These are phyloP conservation scores for Gymnocephalus cernua DNA, from an alignment of 2,113 vertebrate species.

Conservation along the genomic window DNA sequence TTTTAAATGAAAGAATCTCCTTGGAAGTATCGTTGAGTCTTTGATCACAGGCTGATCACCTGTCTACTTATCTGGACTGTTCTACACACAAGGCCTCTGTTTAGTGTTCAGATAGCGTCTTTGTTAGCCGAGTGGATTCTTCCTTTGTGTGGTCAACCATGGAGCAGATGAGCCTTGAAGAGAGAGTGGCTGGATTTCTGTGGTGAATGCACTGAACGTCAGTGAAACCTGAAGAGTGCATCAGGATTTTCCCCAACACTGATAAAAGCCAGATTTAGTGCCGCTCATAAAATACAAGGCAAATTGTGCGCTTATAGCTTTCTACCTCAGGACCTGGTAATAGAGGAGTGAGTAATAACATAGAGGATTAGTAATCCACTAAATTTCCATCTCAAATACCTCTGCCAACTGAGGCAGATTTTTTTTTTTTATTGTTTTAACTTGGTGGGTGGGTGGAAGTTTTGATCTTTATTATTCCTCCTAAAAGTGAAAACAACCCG, in stretches of 20 bases:
- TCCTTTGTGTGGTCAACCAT: conserved; percentile 69
- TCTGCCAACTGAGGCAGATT: conserved; percentile 41
- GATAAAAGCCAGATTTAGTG: conserved; percentile 80
- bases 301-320: conserved; percentile 72
- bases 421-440: conserved; percentile 41
- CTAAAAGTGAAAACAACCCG: conserved; percentile 39
- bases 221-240: conserved; percentile 62
- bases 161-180: conserved; percentile 60
- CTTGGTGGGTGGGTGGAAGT: conserved; percentile 38
- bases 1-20: conserved; percentile 62
- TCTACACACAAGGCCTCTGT: conserved; percentile 58
- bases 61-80: conserved; percentile 70
- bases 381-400: conserved; percentile 76
- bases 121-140: conserved; percentile 40
- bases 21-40: conserved; percentile 52
- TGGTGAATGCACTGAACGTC: conserved; percentile 31
- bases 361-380: too few species aligned
- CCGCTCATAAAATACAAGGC: conserved; percentile 76
- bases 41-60: conserved; percentile 72
- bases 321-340: conserved; percentile 67
- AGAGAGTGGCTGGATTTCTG: conserved; percentile 33
- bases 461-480: conserved; percentile 43
- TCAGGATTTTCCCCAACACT: conserved; percentile 61
- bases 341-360: too few species aligned
- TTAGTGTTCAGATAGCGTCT: conserved; percentile 66